Conservation (phyloP, 2,113 vertebrate genomes). For the Zootoca vivipara region DNA sequence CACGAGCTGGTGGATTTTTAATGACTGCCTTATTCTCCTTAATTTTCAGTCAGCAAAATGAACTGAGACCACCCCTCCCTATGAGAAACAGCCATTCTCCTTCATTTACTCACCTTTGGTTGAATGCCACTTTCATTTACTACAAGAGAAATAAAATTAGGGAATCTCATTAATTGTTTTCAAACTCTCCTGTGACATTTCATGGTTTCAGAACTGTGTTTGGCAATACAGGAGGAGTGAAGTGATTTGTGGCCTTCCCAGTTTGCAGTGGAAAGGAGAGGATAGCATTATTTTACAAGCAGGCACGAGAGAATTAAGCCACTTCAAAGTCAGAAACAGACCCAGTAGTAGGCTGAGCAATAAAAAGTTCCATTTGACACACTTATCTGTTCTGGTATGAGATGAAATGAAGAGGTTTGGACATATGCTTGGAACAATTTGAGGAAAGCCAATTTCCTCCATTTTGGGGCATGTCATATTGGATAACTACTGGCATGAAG, state of each 20-base stretch:
- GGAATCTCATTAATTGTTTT: slow-evolving; percentile 12
- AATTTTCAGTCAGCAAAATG: slow-evolving; percentile 34
- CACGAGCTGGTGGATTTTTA: slow-evolving; percentile 1
- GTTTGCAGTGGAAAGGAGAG: slow-evolving; percentile 27
- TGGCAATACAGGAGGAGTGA: slow-evolving; percentile 28
- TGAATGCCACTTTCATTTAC: not conserved
- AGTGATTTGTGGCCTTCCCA: not conserved
- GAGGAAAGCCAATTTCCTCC: no score
- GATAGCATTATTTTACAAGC: slow-evolving; percentile 20
- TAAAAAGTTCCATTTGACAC: not conserved
- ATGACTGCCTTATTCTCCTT: slow-evolving; percentile 35
- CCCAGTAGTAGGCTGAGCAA: not conserved
- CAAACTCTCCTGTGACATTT: not conserved
- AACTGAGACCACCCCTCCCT: not conserved
- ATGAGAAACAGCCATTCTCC: not conserved
- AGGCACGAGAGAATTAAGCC: slow-evolving; percentile 14
- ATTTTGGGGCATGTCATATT: no score
- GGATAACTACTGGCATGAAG: no score
- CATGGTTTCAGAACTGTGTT: not conserved
- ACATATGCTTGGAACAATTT: no score
- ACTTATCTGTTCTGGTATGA: no score
- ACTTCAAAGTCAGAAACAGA: not conserved
- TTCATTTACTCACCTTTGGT: not conserved
- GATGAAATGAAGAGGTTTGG: no score
- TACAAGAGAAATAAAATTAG: slow-evolving; percentile 19